Conservation (phyloP, 2,113 vertebrate genomes). For the Paramisgurnus dabryanus region DNA sequence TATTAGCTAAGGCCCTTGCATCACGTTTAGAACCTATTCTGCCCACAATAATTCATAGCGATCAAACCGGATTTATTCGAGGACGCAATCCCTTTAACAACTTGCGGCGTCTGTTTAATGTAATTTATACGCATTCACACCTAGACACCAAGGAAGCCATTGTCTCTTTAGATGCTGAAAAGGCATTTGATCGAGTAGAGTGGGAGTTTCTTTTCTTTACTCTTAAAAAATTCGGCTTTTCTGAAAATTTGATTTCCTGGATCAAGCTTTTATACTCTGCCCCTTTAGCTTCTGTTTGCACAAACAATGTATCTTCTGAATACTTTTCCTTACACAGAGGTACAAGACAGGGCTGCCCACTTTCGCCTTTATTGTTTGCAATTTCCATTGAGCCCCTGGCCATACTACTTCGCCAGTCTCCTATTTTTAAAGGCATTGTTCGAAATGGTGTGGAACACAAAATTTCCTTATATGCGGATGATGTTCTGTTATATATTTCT, state of each 20-base stretch:
- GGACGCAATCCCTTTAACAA: neutral
- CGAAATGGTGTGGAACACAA: neutral
- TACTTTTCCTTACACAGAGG: neutral
- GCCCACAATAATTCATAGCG: neutral
- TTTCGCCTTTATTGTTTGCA: no score
- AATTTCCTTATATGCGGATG: no score
- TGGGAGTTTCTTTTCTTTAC: no score
- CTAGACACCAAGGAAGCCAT: neutral
- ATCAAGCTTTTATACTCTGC: neutral
- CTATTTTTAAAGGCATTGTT: neutral
- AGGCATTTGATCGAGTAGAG: no score
- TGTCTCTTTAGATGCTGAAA: no score
- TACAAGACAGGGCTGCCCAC: no score
- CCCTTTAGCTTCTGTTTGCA: neutral
- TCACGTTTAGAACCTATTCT: neutral
- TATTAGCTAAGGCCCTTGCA: neutral
- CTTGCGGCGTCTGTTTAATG: neutral
- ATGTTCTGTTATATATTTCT: neutral
- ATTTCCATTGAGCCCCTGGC: neutral
- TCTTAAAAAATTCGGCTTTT: no score
- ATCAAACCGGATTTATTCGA: neutral
- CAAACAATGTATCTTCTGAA: neutral
- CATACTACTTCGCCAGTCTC: neutral
- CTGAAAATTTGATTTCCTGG: neutral
- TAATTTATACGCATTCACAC: neutral